Evolutionary conservation across 1,140 invertebrate genomes (phyloP), one percentile per base, ranked within the genome.

Genomic region (Drosophila bocqueti): DNA sequence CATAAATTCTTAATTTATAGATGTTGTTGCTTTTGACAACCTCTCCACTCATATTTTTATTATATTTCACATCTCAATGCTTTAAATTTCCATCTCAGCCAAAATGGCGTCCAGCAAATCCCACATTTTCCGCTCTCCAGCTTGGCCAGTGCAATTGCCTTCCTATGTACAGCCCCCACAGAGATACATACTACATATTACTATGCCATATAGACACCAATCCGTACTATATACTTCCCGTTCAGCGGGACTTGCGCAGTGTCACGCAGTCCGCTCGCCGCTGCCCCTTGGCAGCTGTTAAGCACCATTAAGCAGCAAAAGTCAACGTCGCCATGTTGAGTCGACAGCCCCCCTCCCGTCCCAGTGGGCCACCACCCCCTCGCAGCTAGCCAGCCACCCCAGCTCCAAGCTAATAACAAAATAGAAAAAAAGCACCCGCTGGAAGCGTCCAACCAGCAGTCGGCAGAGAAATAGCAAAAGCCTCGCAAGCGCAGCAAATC

Each of bases 401-500:
- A 38, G 31, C n/a, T 15, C 29, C 46, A 16, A 43, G 54, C 54
- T 55, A 55, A 40, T 55, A 40, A 55, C 21, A 55, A 55, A 38
- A 55, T 38, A 38, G 52, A 49, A 21, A 55, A 34, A 55, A 36
- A 54, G 24, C 54, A 43, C 34, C 24, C 46, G 47, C 24, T 60
- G 43, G 50, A 57, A 77, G 74, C 79, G 59, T 71, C 82, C 83
- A 89, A 89, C 84, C 84, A 87, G 81, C 84, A 86, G 80, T 68
- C 81, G 78, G 74, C 85, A 81, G 52, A 72, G 69, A 47, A 62
- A 62, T 21, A 61, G 55, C 60, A n/a, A 65, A 80, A 76, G 84
- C 84, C 71, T 83, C 83, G 76, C 81, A 89, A 89, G 84, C 84
- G 85, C 84, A 91, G 84, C 89, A 91, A 91, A 91, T 91, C 89